Evolutionary conservation across 2,113 vertebrate species (phyloP).

Genomic region (Misgurnus mizolepis): DNA sequence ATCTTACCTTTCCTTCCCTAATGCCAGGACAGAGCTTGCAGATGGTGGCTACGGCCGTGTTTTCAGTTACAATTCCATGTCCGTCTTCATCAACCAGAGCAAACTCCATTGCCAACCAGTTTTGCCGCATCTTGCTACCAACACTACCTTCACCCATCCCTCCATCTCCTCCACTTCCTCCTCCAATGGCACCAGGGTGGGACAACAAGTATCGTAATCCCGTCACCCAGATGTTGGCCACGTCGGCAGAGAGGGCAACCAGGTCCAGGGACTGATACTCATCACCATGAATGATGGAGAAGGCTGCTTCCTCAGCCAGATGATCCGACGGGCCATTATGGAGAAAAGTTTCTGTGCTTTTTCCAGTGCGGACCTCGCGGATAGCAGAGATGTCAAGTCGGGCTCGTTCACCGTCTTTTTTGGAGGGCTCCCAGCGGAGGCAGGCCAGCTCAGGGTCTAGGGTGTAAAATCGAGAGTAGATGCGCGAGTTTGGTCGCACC

Average conservation of each 20-base stretch:
- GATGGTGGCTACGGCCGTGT: conserved; percentile 87
- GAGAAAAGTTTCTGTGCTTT: conserved; percentile 96
- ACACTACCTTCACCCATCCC: conserved; percentile 81
- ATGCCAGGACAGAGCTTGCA: conserved; percentile 89
- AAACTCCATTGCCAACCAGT: conserved; percentile 88
- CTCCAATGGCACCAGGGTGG: conserved; percentile 82
- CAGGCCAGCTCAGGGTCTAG: conserved; percentile 90
- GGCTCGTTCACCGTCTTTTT: conserved; percentile 93
- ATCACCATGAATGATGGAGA: conserved; percentile 93
- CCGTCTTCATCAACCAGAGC: conserved; percentile 86
- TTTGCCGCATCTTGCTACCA: conserved; percentile 81
- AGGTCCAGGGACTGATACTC: conserved; percentile 96
- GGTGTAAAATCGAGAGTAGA: conserved; percentile 96
- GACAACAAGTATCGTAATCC: conserved; percentile 92
- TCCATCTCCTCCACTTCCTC: conserved; percentile 75
- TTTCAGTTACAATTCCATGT: conserved; percentile 90
- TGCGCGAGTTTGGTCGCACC: conserved; percentile 89
- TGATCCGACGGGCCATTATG: conserved; percentile 91
- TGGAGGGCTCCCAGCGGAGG: conserved; percentile 97
- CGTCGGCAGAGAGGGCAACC: conserved; percentile 91
- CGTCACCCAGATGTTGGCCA: conserved; percentile 98
- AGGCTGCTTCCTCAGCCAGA: conserved; percentile 92
- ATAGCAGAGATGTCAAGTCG: conserved; percentile 89
- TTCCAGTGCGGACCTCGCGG: conserved; percentile 92
- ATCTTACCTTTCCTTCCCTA: conserved; percentile 88